phyloP scores from a whole-genome alignment of 2,888 invertebrate genomes.

The Rugalucina vietnamica region DNA sequence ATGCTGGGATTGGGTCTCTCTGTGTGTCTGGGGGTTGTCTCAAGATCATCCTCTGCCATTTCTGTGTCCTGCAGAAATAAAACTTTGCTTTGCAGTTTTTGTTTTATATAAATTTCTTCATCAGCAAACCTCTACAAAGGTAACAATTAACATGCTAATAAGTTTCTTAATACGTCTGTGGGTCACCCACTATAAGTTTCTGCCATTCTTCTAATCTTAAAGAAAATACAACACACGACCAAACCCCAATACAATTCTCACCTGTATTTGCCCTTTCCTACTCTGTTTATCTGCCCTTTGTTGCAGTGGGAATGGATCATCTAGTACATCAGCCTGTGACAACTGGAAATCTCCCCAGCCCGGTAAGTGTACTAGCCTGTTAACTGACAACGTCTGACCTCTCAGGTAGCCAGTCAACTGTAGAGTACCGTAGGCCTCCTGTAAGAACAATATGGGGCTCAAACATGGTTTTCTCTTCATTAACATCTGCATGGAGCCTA shows the following conservation, averaged over 20 bases:
- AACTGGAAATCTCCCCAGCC: conserved; percentile 98
- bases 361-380: conserved; percentile 94
- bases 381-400: conserved; percentile 93
- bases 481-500: too few relatives aligned
- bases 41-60: conserved; percentile 65
- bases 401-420: conserved; percentile 94
- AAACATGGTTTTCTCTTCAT: too few relatives aligned
- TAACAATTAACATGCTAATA: too few relatives aligned
- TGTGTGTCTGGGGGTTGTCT: conserved; percentile 65
- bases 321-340: conserved; percentile 87
- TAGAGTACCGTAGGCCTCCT: conserved; percentile 80
- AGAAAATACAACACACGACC: too few relatives aligned
- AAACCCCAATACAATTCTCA: too few relatives aligned
- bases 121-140: too few relatives aligned
- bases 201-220: too few relatives aligned
- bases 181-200: too few relatives aligned
- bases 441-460: too few relatives aligned
- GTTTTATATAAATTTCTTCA: too few relatives aligned
- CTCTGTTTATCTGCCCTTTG: conserved; percentile 61
- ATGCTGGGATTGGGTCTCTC: conserved; percentile 76
- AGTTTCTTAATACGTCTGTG: too few relatives aligned
- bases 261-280: neutral
- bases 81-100: too few relatives aligned
- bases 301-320: conserved; percentile 80
- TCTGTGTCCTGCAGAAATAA: conserved; percentile 68